phyloP scores from a whole-genome alignment of 1,140 invertebrate genomes.

The Drosophila azteca region DNA sequence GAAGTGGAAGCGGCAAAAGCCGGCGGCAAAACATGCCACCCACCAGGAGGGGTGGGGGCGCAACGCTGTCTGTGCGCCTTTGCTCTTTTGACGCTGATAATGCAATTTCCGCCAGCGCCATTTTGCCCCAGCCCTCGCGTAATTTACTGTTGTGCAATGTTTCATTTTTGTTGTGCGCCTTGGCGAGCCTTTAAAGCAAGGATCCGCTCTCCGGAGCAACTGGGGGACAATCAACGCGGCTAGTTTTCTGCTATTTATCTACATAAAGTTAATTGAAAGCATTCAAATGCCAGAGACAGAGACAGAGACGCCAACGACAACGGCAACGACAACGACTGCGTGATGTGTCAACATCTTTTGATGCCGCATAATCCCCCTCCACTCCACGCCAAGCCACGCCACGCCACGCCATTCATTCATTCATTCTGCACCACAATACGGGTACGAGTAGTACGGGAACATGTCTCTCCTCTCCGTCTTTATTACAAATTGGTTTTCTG shows the following conservation, averaged over 20 bases:
- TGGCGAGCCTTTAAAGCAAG: constrained; percentile 45
- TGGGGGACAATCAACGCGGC: constrained; percentile 25
- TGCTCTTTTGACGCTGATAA: constrained; percentile 79
- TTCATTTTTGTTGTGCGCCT: constrained; percentile 66
- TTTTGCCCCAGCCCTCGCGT: constrained; percentile 24
- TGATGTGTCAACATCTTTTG: constrained; percentile 79
- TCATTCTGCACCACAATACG: constrained; percentile 19
- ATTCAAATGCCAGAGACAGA: constrained; percentile 61
- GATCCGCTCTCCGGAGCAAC: constrained; percentile 3
- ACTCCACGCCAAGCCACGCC: constrained; percentile 1
- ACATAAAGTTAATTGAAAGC: constrained; percentile 80
- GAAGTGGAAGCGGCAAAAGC: constrained; percentile 69
- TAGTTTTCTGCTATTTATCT: constrained; percentile 67
- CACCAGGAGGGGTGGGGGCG: constrained; percentile 18
- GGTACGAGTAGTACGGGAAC: constrained; percentile 40
- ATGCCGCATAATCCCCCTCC: constrained; percentile 57
- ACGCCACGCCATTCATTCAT: neutral
- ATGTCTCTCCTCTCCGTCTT: constrained; percentile 70
- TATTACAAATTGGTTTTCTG: constrained; percentile 82
- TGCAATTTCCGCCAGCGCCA: constrained; percentile 69
- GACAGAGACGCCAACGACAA: neutral
- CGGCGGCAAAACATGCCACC: constrained; percentile 62
- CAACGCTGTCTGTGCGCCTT: constrained; percentile 17
- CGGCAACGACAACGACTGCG: constrained; percentile 29
- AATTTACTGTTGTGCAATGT: constrained; percentile 81